phyloP scores from a whole-genome alignment of 2,797 vertebrate genomes.

The Pseudopleuronectes americanus region DNA sequence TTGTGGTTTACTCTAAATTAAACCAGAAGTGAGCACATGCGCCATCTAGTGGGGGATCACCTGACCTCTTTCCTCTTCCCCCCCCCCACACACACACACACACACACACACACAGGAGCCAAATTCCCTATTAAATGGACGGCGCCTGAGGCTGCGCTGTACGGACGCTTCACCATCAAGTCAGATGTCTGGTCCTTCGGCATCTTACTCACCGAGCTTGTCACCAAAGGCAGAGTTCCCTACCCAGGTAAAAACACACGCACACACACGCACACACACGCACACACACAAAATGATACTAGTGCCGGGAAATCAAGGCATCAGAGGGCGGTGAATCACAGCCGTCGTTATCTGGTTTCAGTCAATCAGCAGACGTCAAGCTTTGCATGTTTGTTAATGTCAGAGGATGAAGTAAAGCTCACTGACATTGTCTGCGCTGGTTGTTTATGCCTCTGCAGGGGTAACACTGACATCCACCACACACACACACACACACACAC shows the following conservation, averaged over 20 bases:
- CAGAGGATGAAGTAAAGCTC: conserved; percentile 62
- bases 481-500: not conserved
- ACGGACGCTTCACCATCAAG: conserved; percentile 97
- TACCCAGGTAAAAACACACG: conserved; percentile 88
- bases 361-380: conserved; percentile 51
- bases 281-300: not conserved
- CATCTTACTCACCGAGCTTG: conserved; percentile 93
- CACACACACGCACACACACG: conserved; percentile 10
- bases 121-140: conserved; percentile 99
- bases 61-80: not conserved
- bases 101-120: conserved; percentile 83
- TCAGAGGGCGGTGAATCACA: conserved; percentile 35
- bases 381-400: conserved; percentile 60
- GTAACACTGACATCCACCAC: conserved; percentile 33
- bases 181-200: conserved; percentile 98
- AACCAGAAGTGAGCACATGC: conserved; percentile 5
- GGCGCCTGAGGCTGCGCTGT: conserved; percentile 93
- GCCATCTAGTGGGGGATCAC: conserved; percentile 51
- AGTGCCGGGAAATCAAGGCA: not conserved
- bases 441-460: conserved; percentile 68
- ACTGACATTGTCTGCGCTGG: conserved; percentile 66
- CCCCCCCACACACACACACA: conserved; percentile 4
- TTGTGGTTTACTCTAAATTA: conserved; percentile 22
- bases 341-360: conserved; percentile 41
- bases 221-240: conserved; percentile 96